phyloP scores from a whole-genome alignment of 2,888 invertebrate genomes.

The Leucoma salicis region DNA sequence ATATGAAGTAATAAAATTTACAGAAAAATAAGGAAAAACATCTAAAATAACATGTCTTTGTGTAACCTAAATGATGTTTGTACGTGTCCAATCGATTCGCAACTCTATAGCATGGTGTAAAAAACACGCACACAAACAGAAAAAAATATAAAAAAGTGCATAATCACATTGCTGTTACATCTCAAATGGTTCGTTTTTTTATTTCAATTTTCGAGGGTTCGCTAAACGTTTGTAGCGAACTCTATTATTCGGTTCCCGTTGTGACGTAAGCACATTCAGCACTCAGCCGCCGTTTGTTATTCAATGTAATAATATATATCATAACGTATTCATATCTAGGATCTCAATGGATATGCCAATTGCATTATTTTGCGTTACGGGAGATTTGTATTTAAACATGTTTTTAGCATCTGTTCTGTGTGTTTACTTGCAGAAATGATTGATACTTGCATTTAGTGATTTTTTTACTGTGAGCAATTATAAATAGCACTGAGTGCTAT shows the following conservation, averaged over 20 bases:
- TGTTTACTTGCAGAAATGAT: no score
- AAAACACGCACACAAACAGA: slow-evolving; percentile 64
- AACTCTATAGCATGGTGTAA: slow-evolving; percentile 60
- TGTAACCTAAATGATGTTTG: slow-evolving; percentile 19
- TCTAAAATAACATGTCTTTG: not conserved
- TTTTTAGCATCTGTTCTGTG: slow-evolving; percentile 17
- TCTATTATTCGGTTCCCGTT: slow-evolving; percentile 76
- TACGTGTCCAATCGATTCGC: slow-evolving; percentile 54
- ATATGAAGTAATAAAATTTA: no score
- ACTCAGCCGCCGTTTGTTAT: slow-evolving; percentile 74
- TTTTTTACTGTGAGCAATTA: no score
- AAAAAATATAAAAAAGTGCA: slow-evolving; percentile 69
- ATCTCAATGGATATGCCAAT: slow-evolving; percentile 76
- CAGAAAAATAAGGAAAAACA: no score
- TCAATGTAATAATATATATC: slow-evolving; percentile 78
- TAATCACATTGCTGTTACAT: slow-evolving; percentile 81
- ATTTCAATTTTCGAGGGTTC: slow-evolving; percentile 79
- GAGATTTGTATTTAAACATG: slow-evolving; percentile 30
- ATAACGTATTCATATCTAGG: slow-evolving; percentile 77
- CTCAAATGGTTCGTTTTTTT: slow-evolving; percentile 76
- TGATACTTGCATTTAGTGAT: no score
- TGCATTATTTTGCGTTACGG: slow-evolving; percentile 47
- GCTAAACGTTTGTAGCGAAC: slow-evolving; percentile 78
- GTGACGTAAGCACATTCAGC: slow-evolving; percentile 77
- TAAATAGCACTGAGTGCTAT: no score